These are phyloP conservation scores for Andrena hattorfiana DNA, from an alignment of 2,888 invertebrate species.

Conservation along the genomic window DNA sequence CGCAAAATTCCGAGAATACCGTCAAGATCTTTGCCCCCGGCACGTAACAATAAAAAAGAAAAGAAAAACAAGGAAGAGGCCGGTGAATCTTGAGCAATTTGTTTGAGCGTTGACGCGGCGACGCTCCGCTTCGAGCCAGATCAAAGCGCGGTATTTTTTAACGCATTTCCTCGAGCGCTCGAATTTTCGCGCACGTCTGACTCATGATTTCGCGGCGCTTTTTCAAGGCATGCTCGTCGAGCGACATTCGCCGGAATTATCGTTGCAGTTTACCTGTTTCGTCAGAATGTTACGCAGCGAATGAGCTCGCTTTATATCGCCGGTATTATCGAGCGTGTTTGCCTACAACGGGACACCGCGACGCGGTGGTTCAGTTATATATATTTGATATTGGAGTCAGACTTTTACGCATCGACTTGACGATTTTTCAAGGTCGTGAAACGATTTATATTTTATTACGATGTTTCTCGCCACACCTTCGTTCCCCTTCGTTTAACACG, in stretches of 20 bases:
- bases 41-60: slow-evolving; percentile 78
- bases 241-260: not conserved
- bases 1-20: slow-evolving; percentile 74
- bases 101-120: slow-evolving; percentile 24
- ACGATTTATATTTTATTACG: slow-evolving; percentile 50
- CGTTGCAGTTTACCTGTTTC: not conserved
- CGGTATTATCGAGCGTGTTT: slow-evolving; percentile 13
- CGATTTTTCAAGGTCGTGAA: not conserved
- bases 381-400: slow-evolving; percentile 16
- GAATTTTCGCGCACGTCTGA: not conserved
- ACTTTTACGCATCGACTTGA: slow-evolving; percentile 17
- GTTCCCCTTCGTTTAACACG: slow-evolving; percentile 46
- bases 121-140: slow-evolving; percentile 45
- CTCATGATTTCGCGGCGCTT: slow-evolving; percentile 20
- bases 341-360: not conserved
- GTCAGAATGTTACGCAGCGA: slow-evolving; percentile 7
- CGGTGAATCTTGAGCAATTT: slow-evolving; percentile 16
- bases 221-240: not conserved
- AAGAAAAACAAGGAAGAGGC: not conserved
- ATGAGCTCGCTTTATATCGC: slow-evolving; percentile 27
- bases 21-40: slow-evolving; percentile 83
- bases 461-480: slow-evolving; percentile 29
- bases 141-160: slow-evolving; percentile 43
- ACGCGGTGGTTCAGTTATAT: not conserved
- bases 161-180: slow-evolving; percentile 39